A percentile compares a stretch with the other conserved stretches of the same genome.
phyloP scores from a whole-genome alignment of 2,888 invertebrate genomes.

The Drosophila paucipuncta region DNA sequence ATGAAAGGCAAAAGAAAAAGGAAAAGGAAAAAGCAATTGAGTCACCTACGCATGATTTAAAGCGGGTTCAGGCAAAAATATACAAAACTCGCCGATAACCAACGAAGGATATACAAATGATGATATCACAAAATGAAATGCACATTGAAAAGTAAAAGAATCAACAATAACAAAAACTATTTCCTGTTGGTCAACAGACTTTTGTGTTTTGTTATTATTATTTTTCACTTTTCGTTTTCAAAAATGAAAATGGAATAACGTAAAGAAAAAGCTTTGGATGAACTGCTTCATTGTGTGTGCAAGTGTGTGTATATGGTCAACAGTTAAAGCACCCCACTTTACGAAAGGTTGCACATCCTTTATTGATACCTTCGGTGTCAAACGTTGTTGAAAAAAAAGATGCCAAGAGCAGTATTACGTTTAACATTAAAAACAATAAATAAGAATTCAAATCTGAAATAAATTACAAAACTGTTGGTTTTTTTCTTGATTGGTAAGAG shows the following conservation, averaged over 20 bases:
- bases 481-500: background rate
- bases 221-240: constrained; percentile 58
- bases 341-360: no score
- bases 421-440: background rate
- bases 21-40: background rate
- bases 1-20: no score
- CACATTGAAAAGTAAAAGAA: background rate
- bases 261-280: constrained; percentile 65
- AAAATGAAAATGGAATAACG: constrained; percentile 49
- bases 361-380: background rate
- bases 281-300: no score
- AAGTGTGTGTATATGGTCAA: no score
- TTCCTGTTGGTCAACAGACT: constrained; percentile 47
- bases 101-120: constrained; percentile 3
- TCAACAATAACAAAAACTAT: background rate
- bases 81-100: constrained; percentile 11
- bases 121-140: constrained; percentile 4
- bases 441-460: background rate
- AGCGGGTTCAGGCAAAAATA: constrained; percentile 12
- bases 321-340: no score
- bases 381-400: background rate
- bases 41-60: constrained; percentile 15
- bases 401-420: background rate
- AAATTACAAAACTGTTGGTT: background rate
- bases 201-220: constrained; percentile 38